Conservation (phyloP, 2,797 vertebrate species). For the Urocyon cinereoargenteus region DNA sequence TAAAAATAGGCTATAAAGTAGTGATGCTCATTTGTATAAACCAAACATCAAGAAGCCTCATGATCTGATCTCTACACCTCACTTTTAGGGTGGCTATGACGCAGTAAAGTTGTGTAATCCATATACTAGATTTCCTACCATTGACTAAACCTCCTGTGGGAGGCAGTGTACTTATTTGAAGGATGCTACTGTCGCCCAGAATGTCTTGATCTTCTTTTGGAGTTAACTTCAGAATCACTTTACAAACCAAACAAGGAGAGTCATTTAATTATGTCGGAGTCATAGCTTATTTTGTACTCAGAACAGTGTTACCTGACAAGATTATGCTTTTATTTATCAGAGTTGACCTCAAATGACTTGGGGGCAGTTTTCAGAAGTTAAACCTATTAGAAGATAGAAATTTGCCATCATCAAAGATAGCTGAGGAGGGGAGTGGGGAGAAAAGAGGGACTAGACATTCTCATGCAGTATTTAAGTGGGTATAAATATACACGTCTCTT, state of each 20-base stretch:
- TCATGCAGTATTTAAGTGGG: neutral
- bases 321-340: neutral
- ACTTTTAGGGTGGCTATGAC: neutral
- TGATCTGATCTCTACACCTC: neutral
- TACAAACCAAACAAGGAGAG: neutral
- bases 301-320: neutral
- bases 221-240: constrained; percentile 53
- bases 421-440: neutral
- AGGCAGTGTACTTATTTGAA: neutral
- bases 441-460: neutral
- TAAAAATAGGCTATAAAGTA: neutral
- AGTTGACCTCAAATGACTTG: constrained; percentile 14
- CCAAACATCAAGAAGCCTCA: neutral
- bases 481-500: constrained; percentile 18
- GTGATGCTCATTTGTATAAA: neutral
- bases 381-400: constrained; percentile 24
- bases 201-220: neutral
- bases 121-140: neutral
- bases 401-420: neutral
- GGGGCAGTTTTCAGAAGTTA: constrained; percentile 36
- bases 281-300: neutral
- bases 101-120: neutral
- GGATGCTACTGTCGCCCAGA: neutral
- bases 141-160: neutral
- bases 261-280: neutral